Evolutionary conservation across 2,797 vertebrate genomes (phyloP).

Genomic region (Florisuga fusca): DNA sequence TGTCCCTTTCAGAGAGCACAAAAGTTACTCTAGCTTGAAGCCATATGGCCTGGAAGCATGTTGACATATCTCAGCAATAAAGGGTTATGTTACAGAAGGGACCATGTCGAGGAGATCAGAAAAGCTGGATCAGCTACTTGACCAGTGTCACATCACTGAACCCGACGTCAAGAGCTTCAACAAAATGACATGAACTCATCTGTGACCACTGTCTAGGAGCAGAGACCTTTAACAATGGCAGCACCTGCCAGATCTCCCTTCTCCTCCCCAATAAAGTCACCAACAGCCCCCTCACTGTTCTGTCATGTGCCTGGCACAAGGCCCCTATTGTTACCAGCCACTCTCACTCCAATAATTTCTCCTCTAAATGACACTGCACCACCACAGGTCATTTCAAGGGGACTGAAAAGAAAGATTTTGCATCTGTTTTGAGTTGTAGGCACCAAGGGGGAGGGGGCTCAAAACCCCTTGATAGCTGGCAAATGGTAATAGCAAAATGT

Average conservation of each 20-base stretch:
- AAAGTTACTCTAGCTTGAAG: constrained; percentile 57
- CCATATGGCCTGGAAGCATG: constrained; percentile 63
- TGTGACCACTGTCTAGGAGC: constrained; percentile 82
- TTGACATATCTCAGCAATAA: constrained; percentile 63
- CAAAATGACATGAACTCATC: constrained; percentile 71
- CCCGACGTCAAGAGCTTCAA: constrained; percentile 59
- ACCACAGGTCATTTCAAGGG: constrained; percentile 81
- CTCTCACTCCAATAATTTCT: constrained; percentile 76
- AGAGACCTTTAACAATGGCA: constrained; percentile 85
- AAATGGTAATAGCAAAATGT: constrained; percentile 80
- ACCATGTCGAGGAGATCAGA: constrained; percentile 58
- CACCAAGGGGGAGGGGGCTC: constrained; percentile 70
- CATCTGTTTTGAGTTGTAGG: constrained; percentile 86
- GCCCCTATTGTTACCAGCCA: constrained; percentile 83
- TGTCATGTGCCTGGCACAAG: constrained; percentile 89
- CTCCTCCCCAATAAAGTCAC: constrained; percentile 75
- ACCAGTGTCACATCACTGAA: constrained; percentile 68
- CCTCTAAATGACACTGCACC: constrained; percentile 76
- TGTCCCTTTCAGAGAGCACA: constrained; percentile 25
- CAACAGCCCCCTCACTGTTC: constrained; percentile 77
- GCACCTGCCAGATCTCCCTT: constrained; percentile 87
- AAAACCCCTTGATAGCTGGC: constrained; percentile 78
- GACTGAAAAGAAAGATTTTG: constrained; percentile 82
- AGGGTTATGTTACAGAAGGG: constrained; percentile 58
- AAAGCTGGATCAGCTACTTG: constrained; percentile 67